Percentiles rank a stretch among this genome's conserved stretches.
These are phyloP conservation scores for Spea multiplicata DNA, from an alignment of 2,113 vertebrate species.

Conservation along the genomic window DNA sequence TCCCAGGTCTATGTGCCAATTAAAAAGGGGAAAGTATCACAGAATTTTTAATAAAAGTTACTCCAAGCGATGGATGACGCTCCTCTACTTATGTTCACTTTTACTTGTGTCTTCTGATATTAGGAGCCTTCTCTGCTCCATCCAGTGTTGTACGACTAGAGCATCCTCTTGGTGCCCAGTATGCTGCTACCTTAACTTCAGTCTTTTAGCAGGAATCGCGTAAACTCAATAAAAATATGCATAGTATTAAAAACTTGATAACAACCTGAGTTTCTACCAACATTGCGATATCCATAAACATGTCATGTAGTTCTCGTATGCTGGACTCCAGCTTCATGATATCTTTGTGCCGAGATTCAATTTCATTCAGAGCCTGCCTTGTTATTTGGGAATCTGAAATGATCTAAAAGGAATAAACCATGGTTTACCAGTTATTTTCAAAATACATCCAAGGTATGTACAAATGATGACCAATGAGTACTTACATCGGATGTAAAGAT, in stretches of 20 bases:
- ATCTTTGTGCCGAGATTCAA: slow-evolving; percentile 90
- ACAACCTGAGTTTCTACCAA: slow-evolving; percentile 91
- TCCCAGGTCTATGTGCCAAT: no score
- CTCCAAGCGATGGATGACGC: no score
- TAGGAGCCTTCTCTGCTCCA: no score
- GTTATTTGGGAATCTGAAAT: slow-evolving; percentile 93
- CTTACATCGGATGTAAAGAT: slow-evolving; percentile 93
- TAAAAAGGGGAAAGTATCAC: no score
- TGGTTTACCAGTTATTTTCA: not conserved
- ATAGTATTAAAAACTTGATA: not conserved
- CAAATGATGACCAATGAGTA: slow-evolving; percentile 26
- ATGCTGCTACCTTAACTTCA: no score
- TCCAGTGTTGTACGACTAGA: no score
- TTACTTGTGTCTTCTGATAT: no score
- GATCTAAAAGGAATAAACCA: slow-evolving; percentile 68
- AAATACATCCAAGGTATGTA: not conserved
- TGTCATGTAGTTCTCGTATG: slow-evolving; percentile 86
- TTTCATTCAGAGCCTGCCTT: slow-evolving; percentile 87
- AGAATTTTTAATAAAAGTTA: no score
- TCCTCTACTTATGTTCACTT: no score
- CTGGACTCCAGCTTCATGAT: slow-evolving; percentile 91
- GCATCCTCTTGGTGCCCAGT: no score
- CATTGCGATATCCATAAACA: slow-evolving; percentile 96
- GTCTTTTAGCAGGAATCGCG: no score
- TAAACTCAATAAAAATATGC: no score